Evolutionary conservation across 2,797 vertebrate genomes (phyloP), one percentile per base, ranked within the genome.

Genomic region (Tympanoctomys barrerae): DNA sequence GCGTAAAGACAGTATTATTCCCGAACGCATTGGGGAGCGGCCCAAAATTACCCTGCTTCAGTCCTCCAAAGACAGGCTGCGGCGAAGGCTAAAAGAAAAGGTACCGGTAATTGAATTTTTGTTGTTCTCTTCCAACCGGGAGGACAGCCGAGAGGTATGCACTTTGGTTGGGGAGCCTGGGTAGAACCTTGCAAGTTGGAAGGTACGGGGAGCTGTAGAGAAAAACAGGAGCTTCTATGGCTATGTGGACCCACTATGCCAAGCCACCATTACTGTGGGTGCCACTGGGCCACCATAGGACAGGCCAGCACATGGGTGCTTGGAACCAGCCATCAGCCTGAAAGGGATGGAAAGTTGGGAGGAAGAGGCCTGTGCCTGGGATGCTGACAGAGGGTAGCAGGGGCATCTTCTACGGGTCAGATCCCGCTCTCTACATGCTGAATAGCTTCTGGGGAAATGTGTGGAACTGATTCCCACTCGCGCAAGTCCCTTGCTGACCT

Each of bases 11-110:
- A 97, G 97, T 95, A 79, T 97, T 94, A 59, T 96, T 95, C 97
- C 98, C 0, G 99, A 99, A 96, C 98, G 98, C 54, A 2, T 46
- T 0, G 97, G 96, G 93, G 98, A 99, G 18, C 97, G 98, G 12
- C 99, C 99, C 97, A 99, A 98, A 98, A 98, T 99, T 97, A 99
- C 98, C 96, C 97, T 99, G 98, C 99, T 99, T 89, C 99, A 99
- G 98, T 99, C 99, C 31, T 99, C 99, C 79, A 99, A 99, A 98
- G 99, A 99, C 98, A 98, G 99, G 92, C 99, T 99, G 98, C 98
- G 99, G 97, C 99, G 99, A 97, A 99, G 99, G 94, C 99, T 99
- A 98, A 99, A 99, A 98, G 99, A 99, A 98, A 99, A 99, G 99
- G 99, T 99, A 98, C 98, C 92, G 80, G 96, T 96, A n/a, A 22